Evolutionary conservation across 1,140 invertebrate species (phyloP).

Genomic region (Apis florea): DNA sequence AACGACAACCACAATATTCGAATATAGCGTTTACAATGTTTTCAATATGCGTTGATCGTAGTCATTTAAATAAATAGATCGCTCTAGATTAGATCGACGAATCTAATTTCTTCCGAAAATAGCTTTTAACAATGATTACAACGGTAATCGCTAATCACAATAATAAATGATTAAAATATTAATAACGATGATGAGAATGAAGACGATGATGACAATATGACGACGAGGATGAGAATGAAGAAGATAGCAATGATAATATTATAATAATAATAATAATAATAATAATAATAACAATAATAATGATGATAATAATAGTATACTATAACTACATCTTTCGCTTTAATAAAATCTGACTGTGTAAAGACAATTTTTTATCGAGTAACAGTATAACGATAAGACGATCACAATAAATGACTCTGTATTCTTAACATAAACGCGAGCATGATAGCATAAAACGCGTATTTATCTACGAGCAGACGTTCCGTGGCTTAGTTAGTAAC

Average conservation of each 20-base stretch:
- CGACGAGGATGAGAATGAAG: constrained; percentile 5
- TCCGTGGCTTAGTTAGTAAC: background rate
- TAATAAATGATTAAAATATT: constrained; percentile 1
- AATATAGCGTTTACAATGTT: constrained; percentile 8
- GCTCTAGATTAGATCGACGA: constrained; percentile 6
- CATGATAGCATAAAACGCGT: background rate
- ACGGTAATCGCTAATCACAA: constrained; percentile 44
- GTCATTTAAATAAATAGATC: constrained; percentile 31
- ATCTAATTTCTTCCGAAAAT: constrained; percentile 22
- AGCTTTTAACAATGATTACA: constrained; percentile 47
- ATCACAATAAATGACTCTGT: constrained; percentile 57
- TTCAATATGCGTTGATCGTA: constrained; percentile 14
- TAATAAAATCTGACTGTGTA: constrained; percentile 53
- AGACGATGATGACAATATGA: background rate
- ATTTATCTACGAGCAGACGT: constrained; percentile 32
- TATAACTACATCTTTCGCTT: constrained; percentile 39
- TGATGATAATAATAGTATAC: constrained; percentile 30
- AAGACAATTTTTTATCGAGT: constrained; percentile 56
- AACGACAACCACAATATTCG: constrained; percentile 1
- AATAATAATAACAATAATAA: constrained; percentile 25
- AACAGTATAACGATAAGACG: constrained; percentile 51
- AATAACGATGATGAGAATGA: constrained; percentile 21
- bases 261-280: constrained; percentile 1
- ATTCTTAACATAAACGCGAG: constrained; percentile 51
- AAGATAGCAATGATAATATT: constrained; percentile 13